Conservation (phyloP, 2,113 vertebrate genomes). For the Sakesphorus luctuosus region DNA sequence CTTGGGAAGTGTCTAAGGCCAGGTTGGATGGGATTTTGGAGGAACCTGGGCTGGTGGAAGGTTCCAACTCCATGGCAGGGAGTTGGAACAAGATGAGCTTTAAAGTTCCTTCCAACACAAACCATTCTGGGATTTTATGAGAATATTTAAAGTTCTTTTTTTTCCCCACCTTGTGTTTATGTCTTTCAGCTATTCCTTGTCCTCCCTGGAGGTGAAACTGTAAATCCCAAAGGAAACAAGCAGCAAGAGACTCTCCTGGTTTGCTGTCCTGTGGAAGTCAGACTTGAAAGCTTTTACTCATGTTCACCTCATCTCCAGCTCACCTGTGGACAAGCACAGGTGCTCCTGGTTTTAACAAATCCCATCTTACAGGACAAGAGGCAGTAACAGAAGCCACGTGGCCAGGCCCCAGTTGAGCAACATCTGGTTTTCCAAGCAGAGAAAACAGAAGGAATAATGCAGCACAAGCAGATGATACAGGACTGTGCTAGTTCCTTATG, state of each 20-base stretch:
- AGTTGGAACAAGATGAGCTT: neutral
- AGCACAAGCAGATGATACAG: neutral
- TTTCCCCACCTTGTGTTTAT: neutral
- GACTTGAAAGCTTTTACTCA: neutral
- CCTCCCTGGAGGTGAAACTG: neutral
- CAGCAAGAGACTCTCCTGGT: neutral
- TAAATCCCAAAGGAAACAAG: neutral
- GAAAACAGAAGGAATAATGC: neutral
- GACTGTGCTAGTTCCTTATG: neutral
- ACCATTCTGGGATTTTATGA: neutral
- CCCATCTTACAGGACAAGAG: neutral
- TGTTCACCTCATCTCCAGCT: neutral
- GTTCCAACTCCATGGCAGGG: neutral
- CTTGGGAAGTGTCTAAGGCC: neutral
- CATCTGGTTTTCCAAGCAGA: slow-evolving; percentile 28
- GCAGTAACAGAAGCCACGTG: neutral
- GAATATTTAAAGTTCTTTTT: neutral
- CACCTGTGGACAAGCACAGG: neutral
- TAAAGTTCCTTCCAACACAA: neutral
- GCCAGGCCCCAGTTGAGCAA: neutral
- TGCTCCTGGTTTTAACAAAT: neutral
- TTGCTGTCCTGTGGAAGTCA: neutral
- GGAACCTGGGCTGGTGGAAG: neutral
- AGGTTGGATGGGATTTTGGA: neutral
- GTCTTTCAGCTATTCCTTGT: neutral